Conservation (phyloP, 2,113 vertebrate genomes). For the Theristicus caerulescens region DNA sequence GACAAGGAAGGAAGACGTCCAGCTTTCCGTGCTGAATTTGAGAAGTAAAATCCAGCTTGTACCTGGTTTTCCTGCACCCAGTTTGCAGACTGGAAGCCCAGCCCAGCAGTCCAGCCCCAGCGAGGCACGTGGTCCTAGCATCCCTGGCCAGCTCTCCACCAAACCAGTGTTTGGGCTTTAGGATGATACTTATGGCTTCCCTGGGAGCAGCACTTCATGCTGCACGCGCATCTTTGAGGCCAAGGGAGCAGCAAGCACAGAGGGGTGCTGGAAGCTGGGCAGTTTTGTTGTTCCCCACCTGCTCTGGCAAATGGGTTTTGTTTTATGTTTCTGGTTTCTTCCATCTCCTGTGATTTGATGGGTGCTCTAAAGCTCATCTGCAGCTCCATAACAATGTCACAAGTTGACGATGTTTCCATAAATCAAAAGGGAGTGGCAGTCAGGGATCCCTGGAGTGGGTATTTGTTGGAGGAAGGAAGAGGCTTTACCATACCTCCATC, state of each 20-base stretch:
- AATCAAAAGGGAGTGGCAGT: not conserved
- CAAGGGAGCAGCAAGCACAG: not conserved
- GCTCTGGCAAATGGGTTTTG: not conserved
- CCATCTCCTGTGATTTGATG: not conserved
- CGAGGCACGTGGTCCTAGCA: accelerated
- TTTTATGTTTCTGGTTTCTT: not conserved
- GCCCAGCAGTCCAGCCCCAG: not conserved
- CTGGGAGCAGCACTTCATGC: not conserved
- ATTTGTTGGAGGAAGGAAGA: not conserved
- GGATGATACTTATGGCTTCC: not conserved
- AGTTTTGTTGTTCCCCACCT: not conserved
- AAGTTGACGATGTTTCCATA: not conserved
- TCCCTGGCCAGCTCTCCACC: not conserved
- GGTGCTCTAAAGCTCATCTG: not conserved
- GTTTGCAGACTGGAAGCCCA: not conserved
- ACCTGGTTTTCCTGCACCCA: not conserved
- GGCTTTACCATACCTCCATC: not conserved
- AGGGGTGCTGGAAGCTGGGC: not conserved
- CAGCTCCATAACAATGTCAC: not conserved
- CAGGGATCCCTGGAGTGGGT: not conserved
- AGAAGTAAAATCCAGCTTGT: not conserved
- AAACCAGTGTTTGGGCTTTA: not conserved
- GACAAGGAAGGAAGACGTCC: not conserved
- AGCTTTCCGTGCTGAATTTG: not conserved
- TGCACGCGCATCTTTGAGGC: not conserved